Percentiles rank a stretch among this genome's conserved stretches.
phyloP scores from a whole-genome alignment of 2,797 vertebrate species.

The Amblyopsis hoosieri region DNA sequence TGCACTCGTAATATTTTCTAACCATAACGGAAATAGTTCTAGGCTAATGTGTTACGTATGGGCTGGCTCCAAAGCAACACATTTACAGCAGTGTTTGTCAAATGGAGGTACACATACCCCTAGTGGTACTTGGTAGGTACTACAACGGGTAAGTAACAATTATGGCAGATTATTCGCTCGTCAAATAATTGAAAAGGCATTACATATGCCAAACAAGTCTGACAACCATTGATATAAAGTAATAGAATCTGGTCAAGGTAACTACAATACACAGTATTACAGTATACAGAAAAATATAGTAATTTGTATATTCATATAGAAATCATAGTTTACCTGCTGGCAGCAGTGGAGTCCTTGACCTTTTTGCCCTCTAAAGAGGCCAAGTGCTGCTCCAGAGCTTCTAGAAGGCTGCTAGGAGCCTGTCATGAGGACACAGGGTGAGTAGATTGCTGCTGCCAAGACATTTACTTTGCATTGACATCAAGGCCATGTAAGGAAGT shows the following conservation, averaged over 20 bases:
- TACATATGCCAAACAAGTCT: no score
- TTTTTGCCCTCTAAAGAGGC: conserved; percentile 99
- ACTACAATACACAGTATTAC: background rate
- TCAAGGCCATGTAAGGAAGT: conserved; percentile 51
- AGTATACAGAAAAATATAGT: background rate
- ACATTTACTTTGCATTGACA: conserved; percentile 23
- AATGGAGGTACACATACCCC: no score
- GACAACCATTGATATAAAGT: no score
- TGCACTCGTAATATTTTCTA: background rate
- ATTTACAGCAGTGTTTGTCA: no score
- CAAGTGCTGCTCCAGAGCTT: conserved; percentile 98
- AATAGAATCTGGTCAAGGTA: background rate
- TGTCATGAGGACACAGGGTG: conserved; percentile 61
- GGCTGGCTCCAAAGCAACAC: no score
- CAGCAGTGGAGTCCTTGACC: conserved; percentile 98
- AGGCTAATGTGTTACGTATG: no score
- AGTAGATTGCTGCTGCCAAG: conserved; percentile 31
- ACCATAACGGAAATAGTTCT: no score
- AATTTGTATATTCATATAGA: conserved; percentile 3
- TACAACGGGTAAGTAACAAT: no score
- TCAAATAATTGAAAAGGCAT: no score
- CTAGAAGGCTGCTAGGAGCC: conserved; percentile 98
- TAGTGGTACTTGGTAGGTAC: no score
- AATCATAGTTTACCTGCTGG: conserved; percentile 88
- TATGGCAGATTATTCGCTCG: no score